A percentile compares a stretch with the other conserved stretches of the same genome.
These are phyloP conservation scores for Scomber japonicus DNA, from an alignment of 2,113 vertebrate species.

Conservation along the genomic window DNA sequence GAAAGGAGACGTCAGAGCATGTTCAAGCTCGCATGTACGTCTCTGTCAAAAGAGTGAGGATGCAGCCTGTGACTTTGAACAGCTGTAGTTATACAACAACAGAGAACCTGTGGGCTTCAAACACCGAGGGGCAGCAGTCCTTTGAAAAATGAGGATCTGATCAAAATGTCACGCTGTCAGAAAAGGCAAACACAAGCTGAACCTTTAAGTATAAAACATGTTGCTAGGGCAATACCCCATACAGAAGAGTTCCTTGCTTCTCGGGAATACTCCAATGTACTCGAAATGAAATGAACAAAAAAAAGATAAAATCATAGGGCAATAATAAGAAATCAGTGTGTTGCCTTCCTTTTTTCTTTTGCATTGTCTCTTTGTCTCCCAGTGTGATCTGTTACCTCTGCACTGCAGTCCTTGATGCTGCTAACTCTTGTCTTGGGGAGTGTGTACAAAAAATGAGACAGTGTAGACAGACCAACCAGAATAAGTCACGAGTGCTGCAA, in stretches of 20 bases:
- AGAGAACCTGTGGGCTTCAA: conserved; percentile 65
- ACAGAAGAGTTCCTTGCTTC: too few relatives aligned
- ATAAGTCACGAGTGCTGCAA: conserved; percentile 8
- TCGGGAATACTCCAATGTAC: background rate
- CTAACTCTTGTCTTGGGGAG: conserved; percentile 1
- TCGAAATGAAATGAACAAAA: background rate
- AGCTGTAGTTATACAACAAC: conserved; percentile 51
- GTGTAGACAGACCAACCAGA: background rate
- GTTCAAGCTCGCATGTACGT: conserved; percentile 25
- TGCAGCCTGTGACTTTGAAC: conserved; percentile 55
- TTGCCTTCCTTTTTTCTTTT: background rate
- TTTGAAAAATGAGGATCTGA: conserved; percentile 63
- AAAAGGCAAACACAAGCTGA: conserved; percentile 24
- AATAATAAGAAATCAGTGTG: background rate
- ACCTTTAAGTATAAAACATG: conserved; percentile 10
- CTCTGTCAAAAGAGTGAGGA: background rate
- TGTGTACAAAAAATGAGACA: background rate
- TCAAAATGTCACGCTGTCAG: conserved; percentile 67
- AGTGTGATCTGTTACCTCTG: background rate
- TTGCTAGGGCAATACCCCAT: too few relatives aligned
- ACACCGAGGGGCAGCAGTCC: conserved; percentile 32
- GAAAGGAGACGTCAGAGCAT: conserved; percentile 63
- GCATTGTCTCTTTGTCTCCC: background rate
- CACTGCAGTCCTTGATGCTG: conserved; percentile 17
- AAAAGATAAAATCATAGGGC: background rate